Percentiles rank a stretch among this genome's conserved stretches.
Conservation (phyloP, 2,113 vertebrate species). For the Myocastor coypus region DNA sequence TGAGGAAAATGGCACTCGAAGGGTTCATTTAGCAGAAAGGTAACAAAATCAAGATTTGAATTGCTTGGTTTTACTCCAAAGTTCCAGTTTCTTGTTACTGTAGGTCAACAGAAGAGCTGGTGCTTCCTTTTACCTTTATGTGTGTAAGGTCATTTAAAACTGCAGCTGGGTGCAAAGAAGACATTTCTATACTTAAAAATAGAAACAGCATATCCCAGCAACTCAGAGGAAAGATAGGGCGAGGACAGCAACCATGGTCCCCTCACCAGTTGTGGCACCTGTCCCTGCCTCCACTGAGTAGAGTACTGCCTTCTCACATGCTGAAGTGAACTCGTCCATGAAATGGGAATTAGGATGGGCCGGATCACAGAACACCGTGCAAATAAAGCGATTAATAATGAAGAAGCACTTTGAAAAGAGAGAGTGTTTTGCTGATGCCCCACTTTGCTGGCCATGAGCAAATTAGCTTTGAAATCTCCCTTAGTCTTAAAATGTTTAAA, state of each 20-base stretch:
- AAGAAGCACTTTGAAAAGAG: slow-evolving; percentile 50
- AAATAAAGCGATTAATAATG: slow-evolving; percentile 41
- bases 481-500: slow-evolving; percentile 53
- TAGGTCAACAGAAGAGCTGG: background rate
- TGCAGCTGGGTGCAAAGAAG: background rate
- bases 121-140: background rate
- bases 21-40: too few species aligned
- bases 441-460: slow-evolving; percentile 43
- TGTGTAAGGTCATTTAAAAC: background rate
- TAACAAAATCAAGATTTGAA: slow-evolving; percentile 32
- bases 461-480: slow-evolving; percentile 64
- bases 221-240: background rate
- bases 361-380: background rate
- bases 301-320: background rate
- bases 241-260: background rate
- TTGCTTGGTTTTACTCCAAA: background rate
- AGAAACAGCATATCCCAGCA: background rate
- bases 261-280: background rate
- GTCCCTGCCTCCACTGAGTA: background rate
- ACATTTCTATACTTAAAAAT: background rate
- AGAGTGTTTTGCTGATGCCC: background rate
- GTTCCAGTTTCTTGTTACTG: background rate
- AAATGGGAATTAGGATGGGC: background rate
- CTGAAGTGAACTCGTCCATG: background rate
- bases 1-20: background rate